Conservation (phyloP, 2,113 vertebrate genomes). For the Apteryx owenii region DNA sequence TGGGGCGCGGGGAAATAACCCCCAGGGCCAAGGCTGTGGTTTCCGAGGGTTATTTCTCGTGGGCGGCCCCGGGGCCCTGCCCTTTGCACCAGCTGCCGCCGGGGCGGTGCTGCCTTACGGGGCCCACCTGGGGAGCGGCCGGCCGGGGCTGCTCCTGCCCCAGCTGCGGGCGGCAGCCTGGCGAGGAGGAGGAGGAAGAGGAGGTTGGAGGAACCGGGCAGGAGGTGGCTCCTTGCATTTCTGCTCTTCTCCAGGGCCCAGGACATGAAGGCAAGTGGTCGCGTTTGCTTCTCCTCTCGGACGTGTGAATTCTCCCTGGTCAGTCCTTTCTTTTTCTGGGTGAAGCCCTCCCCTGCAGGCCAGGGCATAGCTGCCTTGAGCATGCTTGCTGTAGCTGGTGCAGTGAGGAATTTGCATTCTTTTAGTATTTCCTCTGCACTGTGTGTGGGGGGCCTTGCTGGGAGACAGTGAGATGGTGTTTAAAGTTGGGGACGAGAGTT, state of each 20-base stretch:
- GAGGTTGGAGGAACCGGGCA: too few relatives aligned
- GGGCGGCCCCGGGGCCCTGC: too few relatives aligned
- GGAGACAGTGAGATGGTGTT: neutral
- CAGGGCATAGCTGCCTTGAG: accelerated
- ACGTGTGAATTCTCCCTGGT: accelerated
- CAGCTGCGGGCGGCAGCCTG: too few relatives aligned
- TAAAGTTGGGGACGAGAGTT: accelerated
- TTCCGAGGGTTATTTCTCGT: neutral
- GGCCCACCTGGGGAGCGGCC: too few relatives aligned
- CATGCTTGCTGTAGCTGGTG: neutral
- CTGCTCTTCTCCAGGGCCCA: neutral
- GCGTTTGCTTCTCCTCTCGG: neutral
- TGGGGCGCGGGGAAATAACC: too few relatives aligned
- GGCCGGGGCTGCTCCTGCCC: too few relatives aligned
- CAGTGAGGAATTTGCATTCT: neutral
- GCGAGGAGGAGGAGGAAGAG: too few relatives aligned
- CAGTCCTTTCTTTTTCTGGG: accelerated
- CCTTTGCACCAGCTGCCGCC: too few relatives aligned
- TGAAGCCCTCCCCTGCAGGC: accelerated
- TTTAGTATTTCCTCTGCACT: neutral
- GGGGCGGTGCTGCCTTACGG: too few relatives aligned
- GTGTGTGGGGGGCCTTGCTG: accelerated
- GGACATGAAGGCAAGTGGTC: neutral
- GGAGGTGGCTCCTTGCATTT: neutral
- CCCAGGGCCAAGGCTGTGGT: neutral